Percentiles rank a stretch among this genome's conserved stretches.
phyloP scores from a whole-genome alignment of 1,140 invertebrate species.

The Neotoxoptera formosana region DNA sequence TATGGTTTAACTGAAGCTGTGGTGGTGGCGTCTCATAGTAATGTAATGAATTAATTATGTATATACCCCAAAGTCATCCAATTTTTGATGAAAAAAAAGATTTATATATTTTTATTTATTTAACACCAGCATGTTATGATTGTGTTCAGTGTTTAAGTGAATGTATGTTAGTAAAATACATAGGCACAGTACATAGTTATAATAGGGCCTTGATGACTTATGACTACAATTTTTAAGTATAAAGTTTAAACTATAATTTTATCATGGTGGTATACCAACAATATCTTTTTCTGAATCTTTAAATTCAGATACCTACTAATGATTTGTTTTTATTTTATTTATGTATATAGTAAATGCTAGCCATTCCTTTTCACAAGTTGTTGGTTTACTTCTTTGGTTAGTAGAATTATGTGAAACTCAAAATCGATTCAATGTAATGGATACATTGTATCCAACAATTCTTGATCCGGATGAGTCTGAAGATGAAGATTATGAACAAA shows the following conservation, averaged over 20 bases:
- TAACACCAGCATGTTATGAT: too few relatives aligned
- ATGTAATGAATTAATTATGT: too few relatives aligned
- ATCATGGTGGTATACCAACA: background rate
- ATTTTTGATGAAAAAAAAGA: too few relatives aligned
- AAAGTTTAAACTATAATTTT: background rate
- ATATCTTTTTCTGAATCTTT: background rate
- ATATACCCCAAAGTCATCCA: too few relatives aligned
- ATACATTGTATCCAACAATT: slow-evolving; percentile 33
- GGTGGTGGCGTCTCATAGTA: too few relatives aligned
- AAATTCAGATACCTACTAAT: background rate
- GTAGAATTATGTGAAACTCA: slow-evolving; percentile 56
- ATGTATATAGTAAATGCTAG: slow-evolving; percentile 44
- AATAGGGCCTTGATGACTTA: background rate
- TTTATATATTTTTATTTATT: too few relatives aligned
- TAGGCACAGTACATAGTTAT: background rate
- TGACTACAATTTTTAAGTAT: background rate
- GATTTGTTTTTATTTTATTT: background rate
- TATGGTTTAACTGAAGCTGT: too few relatives aligned
- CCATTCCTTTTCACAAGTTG: slow-evolving; percentile 55
- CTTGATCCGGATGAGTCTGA: slow-evolving; percentile 41
- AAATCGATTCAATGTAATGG: slow-evolving; percentile 38
- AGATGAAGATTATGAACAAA: slow-evolving; percentile 50
- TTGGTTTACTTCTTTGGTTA: slow-evolving; percentile 53
- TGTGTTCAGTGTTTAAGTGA: too few relatives aligned
- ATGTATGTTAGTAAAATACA: background rate